These are phyloP conservation scores for Alectoris magna DNA, from an alignment of 2,797 vertebrate species.

Conservation along the genomic window DNA sequence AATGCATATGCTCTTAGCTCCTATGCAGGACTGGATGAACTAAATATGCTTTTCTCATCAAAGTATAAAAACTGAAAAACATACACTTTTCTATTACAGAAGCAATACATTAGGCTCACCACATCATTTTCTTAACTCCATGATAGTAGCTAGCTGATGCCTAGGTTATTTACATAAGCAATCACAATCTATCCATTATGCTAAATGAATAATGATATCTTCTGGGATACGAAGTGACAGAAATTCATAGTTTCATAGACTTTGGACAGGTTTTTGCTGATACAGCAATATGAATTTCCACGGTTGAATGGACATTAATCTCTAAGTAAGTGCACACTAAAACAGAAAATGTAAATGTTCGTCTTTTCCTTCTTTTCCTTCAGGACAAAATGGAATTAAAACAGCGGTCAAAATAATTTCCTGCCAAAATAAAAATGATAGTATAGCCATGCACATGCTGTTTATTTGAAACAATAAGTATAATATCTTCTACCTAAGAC, in stretches of 20 bases:
- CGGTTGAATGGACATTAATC: not conserved
- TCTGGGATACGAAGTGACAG: conserved; percentile 24
- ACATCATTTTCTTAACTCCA: not conserved
- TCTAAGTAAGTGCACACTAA: not conserved
- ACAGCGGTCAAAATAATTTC: conserved; percentile 6
- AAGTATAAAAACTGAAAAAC: not conserved
- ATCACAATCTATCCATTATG: conserved; percentile 32
- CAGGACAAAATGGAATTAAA: conserved; percentile 37
- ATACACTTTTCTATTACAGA: conserved; percentile 15
- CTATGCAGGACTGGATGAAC: not conserved
- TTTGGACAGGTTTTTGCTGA: conserved; percentile 34
- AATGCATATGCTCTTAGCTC: not conserved
- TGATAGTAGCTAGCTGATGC: conserved; percentile 3
- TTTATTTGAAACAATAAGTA: not conserved
- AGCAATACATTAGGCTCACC: not conserved
- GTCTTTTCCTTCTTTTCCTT: not conserved
- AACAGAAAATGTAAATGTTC: not conserved
- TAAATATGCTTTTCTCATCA: not conserved
- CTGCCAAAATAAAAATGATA: not conserved
- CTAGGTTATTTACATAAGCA: conserved; percentile 49
- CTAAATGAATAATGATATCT: conserved; percentile 45
- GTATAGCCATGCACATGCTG: not conserved
- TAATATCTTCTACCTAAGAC: not conserved
- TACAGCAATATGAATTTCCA: conserved; percentile 1
- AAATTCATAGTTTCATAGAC: conserved; percentile 8